Conservation (phyloP, 2,113 vertebrate genomes). For the Paratilapia polleni region DNA sequence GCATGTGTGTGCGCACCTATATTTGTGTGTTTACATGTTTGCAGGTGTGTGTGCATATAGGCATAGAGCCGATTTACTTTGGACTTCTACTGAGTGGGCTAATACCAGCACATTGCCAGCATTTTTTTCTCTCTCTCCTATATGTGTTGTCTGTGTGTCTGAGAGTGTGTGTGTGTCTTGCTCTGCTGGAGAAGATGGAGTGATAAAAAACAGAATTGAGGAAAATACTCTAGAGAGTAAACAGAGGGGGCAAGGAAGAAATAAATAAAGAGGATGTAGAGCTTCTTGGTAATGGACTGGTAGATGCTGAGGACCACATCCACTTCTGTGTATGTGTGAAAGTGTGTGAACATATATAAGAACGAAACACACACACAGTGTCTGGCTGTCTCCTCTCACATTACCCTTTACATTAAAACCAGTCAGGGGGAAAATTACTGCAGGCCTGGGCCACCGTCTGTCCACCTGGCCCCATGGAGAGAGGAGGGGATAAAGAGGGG, state of each 20-base stretch:
- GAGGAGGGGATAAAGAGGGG: constrained; percentile 59
- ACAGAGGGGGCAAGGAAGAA: constrained; percentile 65
- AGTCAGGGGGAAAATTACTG: constrained; percentile 84
- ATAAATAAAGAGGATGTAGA: constrained; percentile 69
- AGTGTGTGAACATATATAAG: background rate
- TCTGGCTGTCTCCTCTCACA: constrained; percentile 72
- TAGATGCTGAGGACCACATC: constrained; percentile 55
- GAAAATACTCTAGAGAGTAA: constrained; percentile 70
- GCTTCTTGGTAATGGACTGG: constrained; percentile 63
- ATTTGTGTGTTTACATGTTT: background rate
- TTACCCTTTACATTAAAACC: constrained; percentile 85
- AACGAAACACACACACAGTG: constrained; percentile 3
- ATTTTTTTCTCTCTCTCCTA: constrained; percentile 13
- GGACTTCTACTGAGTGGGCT: constrained; percentile 23
- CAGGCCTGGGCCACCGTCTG: constrained; percentile 74
- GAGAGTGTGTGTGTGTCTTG: background rate
- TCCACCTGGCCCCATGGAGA: constrained; percentile 79
- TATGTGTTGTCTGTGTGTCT: background rate
- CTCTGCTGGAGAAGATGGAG: constrained; percentile 51
- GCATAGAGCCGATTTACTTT: constrained; percentile 22
- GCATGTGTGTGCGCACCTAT: background rate
- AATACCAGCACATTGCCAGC: constrained; percentile 12
- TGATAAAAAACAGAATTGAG: constrained; percentile 61
- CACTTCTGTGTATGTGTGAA: constrained; percentile 26
- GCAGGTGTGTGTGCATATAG: background rate